Conservation (phyloP, 2,797 vertebrate species). For the Acanthis flammea region DNA sequence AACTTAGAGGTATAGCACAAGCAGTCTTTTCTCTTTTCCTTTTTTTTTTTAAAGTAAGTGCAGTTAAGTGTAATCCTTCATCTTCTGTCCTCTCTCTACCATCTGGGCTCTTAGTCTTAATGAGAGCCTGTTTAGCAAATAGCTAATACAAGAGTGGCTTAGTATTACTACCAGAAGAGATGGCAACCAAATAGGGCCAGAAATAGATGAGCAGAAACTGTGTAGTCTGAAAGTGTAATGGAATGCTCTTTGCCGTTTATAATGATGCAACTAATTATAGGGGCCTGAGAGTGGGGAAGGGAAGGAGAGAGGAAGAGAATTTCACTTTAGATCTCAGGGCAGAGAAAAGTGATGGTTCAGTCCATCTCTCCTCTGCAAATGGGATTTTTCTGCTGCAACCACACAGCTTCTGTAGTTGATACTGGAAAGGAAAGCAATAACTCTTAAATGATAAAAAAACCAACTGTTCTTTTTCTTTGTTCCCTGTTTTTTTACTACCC, state of each 20-base stretch:
- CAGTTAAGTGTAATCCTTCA: neutral
- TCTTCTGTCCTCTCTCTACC: neutral
- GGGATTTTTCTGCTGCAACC: neutral
- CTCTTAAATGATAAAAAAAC: neutral
- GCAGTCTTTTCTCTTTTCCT: fast-evolving
- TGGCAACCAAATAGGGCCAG: neutral
- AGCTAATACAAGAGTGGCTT: neutral
- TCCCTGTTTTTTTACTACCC: neutral
- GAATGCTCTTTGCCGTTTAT: neutral
- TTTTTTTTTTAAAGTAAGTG: neutral
- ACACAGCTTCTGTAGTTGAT: neutral
- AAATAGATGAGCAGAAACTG: neutral
- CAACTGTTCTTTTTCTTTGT: neutral
- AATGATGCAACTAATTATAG: neutral
- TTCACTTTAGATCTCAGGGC: neutral
- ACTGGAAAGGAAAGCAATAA: neutral
- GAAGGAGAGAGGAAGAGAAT: neutral
- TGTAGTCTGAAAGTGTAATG: neutral
- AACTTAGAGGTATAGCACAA: neutral
- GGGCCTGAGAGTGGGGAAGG: neutral
- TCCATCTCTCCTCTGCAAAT: neutral
- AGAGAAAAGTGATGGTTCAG: neutral
- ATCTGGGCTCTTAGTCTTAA: neutral
- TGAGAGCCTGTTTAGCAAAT: neutral
- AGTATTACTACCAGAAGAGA: neutral